These are phyloP conservation scores for Prunella himalayana DNA, from an alignment of 2,113 vertebrate genomes.

Conservation along the genomic window DNA sequence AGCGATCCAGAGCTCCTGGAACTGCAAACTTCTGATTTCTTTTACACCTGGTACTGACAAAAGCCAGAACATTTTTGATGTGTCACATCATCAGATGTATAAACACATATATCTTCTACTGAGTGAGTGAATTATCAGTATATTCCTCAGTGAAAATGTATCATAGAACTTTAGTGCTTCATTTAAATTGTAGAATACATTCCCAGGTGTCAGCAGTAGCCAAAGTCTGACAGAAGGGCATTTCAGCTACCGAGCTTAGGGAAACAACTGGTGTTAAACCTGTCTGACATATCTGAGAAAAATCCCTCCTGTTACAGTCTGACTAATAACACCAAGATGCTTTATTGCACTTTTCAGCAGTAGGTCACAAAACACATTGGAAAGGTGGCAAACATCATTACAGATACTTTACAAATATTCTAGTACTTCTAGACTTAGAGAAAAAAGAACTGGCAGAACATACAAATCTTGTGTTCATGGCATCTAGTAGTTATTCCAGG, in stretches of 20 bases:
- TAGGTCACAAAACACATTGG: neutral
- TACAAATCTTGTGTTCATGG: neutral
- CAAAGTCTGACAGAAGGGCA: slow-evolving; percentile 7
- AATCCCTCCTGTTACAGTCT: neutral
- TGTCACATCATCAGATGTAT: neutral
- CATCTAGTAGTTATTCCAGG: neutral
- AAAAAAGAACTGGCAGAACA: neutral
- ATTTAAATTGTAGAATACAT: neutral
- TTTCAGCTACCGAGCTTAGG: neutral
- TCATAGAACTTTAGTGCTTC: neutral
- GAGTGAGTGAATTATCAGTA: neutral
- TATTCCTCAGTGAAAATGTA: neutral
- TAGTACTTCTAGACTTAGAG: neutral
- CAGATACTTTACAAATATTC: neutral
- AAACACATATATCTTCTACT: neutral
- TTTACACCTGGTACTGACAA: neutral
- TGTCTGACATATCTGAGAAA: slow-evolving; percentile 10
- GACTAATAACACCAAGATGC: neutral
- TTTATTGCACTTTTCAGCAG: slow-evolving; percentile 6
- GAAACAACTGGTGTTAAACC: slow-evolving; percentile 10
- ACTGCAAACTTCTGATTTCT: neutral
- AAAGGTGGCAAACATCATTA: neutral
- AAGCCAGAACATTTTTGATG: neutral
- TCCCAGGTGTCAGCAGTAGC: neutral
- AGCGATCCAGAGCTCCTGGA: neutral